Conservation (phyloP, 2,888 invertebrate genomes). For the Drosophila pseudotalamancana region DNA sequence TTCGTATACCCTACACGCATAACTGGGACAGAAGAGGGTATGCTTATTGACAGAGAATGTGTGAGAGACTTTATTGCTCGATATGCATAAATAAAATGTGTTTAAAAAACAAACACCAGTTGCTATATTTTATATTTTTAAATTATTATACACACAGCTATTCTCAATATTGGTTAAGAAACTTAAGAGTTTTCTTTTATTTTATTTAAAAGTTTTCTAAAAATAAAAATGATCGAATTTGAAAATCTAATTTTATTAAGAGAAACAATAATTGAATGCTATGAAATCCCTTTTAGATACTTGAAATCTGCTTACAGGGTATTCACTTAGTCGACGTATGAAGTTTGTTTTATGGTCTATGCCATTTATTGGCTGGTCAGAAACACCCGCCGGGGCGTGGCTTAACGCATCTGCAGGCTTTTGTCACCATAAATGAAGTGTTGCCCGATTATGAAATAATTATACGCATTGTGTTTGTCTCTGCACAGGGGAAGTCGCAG, state of each 20-base stretch:
- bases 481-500: background rate
- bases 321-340: background rate
- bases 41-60: too few relatives aligned
- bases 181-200: too few relatives aligned
- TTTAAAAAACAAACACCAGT: too few relatives aligned
- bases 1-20: conserved; percentile 7
- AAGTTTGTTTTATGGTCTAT: conserved; percentile 17
- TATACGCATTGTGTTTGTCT: conserved; percentile 48
- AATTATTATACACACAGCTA: too few relatives aligned
- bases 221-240: too few relatives aligned
- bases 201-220: too few relatives aligned
- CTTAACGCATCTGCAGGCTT: conserved; percentile 51
- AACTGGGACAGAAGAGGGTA: background rate
- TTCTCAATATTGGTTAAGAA: too few relatives aligned
- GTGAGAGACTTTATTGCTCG: too few relatives aligned
- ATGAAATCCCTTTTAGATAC: background rate
- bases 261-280: too few relatives aligned
- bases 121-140: too few relatives aligned
- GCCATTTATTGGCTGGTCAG: conserved; percentile 47
- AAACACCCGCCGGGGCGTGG: conserved; percentile 31
- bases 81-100: too few relatives aligned
- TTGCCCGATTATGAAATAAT: conserved; percentile 77
- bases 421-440: conserved; percentile 74
- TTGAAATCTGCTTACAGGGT: background rate
- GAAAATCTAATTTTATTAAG: too few relatives aligned